phyloP scores from a whole-genome alignment of 1,140 invertebrate genomes.

The Vollenhovia emeryi region DNA sequence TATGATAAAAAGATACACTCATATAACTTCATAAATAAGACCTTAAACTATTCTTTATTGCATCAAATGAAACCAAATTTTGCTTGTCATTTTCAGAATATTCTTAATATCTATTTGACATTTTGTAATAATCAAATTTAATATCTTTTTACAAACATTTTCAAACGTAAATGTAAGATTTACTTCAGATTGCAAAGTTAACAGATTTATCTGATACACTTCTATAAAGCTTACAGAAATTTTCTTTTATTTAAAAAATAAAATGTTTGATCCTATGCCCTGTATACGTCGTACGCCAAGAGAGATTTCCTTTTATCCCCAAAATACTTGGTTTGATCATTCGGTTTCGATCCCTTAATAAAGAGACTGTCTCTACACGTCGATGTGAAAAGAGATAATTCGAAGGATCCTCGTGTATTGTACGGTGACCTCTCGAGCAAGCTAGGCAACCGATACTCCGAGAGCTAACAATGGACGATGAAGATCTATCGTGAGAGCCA shows the following conservation, averaged over 20 bases:
- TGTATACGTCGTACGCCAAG: neutral
- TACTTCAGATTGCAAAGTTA: neutral
- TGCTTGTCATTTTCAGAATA: neutral
- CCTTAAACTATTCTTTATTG: neutral
- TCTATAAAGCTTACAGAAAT: neutral
- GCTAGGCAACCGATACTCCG: slow-evolving; percentile 43
- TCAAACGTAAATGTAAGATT: neutral
- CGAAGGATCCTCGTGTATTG: slow-evolving; percentile 40
- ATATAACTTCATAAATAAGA: neutral
- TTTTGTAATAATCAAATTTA: neutral
- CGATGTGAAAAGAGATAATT: slow-evolving; percentile 36
- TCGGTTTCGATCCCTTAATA: slow-evolving; percentile 5
- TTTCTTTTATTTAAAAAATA: neutral
- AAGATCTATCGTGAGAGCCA: slow-evolving; percentile 63
- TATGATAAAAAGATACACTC: neutral
- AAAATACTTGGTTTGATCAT: slow-evolving; percentile 19
- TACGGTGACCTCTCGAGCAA: slow-evolving; percentile 35
- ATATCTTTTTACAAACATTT: neutral
- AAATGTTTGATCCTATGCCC: neutral
- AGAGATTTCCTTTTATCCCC: neutral
- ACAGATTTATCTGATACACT: neutral
- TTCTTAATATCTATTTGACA: neutral
- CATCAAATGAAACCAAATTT: neutral
- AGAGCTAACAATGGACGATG: slow-evolving; percentile 63
- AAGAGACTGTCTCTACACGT: slow-evolving; percentile 24